Evolutionary conservation across 2,797 vertebrate genomes (phyloP).

Genomic region (Spea hammondii): DNA sequence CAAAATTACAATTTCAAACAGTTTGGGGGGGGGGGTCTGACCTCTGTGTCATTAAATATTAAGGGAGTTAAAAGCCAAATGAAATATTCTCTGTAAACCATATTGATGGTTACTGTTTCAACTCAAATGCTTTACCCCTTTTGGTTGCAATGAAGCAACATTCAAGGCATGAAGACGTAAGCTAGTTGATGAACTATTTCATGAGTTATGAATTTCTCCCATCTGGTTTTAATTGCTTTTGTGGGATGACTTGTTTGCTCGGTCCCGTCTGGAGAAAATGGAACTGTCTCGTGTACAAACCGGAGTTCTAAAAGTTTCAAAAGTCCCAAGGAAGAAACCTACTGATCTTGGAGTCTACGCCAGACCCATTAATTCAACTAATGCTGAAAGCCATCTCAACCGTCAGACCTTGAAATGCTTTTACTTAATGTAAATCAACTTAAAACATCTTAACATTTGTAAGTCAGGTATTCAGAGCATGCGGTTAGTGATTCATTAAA

Average conservation of each 20-base stretch:
- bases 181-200: conserved; percentile 22
- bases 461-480: not conserved
- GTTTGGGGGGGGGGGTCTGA: too few relatives aligned
- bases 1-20: too few relatives aligned
- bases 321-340: not conserved
- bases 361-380: not conserved
- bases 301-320: not conserved
- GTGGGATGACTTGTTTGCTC: not conserved
- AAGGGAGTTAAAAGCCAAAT: not conserved
- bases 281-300: not conserved
- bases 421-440: not conserved
- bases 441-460: not conserved
- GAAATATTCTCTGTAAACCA: not conserved
- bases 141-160: not conserved
- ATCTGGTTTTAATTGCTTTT: conserved; percentile 24
- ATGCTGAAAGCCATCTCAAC: not conserved
- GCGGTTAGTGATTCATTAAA: not conserved
- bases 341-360: not conserved
- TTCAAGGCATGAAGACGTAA: not conserved
- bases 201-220: conserved; percentile 1
- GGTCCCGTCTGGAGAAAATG: not conserved
- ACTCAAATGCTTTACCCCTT: not conserved
- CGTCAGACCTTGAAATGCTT: not conserved
- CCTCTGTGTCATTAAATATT: too few relatives aligned
- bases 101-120: not conserved